Conservation (phyloP, 2,113 vertebrate genomes). For the Microtus montanus region DNA sequence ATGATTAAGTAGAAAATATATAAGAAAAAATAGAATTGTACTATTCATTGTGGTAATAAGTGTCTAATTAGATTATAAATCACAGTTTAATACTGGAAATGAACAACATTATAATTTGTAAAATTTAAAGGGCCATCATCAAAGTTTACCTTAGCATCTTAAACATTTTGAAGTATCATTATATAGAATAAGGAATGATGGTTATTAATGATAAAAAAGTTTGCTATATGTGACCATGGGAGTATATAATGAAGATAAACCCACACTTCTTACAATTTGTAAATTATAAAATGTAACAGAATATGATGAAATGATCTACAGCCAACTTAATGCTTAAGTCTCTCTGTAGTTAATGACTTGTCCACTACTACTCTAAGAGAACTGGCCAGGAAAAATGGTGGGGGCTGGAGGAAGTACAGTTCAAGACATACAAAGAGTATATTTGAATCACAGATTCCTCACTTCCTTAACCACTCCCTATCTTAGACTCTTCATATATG, state of each 20-base stretch:
- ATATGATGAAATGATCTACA: slow-evolving; percentile 1
- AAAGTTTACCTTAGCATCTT: slow-evolving; percentile 11
- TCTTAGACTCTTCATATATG: not conserved
- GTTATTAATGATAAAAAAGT: not conserved
- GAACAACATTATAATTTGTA: not conserved
- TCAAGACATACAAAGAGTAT: not conserved
- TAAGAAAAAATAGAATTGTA: slow-evolving; percentile 30
- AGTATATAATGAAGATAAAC: slow-evolving; percentile 5
- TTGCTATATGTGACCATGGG: not conserved
- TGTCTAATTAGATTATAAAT: slow-evolving; percentile 11
- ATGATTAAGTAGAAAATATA: slow-evolving; percentile 39
- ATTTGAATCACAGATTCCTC: not conserved
- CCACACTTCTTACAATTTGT: not conserved
- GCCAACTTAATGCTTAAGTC: not conserved
- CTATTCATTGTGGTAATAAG: slow-evolving; percentile 15
- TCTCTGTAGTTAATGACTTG: not conserved
- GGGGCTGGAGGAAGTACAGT: not conserved
- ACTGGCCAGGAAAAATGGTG: not conserved
- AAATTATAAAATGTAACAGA: not conserved
- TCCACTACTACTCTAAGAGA: not conserved
- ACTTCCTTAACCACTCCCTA: not conserved
- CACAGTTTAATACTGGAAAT: slow-evolving; percentile 7
- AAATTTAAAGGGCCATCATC: slow-evolving; percentile 30
- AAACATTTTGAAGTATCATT: slow-evolving; percentile 40
- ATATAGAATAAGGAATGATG: not conserved